Base-by-base conservation (phyloP, 2,113 vertebrate species). In the Neogobius melanostomus region DNA sequence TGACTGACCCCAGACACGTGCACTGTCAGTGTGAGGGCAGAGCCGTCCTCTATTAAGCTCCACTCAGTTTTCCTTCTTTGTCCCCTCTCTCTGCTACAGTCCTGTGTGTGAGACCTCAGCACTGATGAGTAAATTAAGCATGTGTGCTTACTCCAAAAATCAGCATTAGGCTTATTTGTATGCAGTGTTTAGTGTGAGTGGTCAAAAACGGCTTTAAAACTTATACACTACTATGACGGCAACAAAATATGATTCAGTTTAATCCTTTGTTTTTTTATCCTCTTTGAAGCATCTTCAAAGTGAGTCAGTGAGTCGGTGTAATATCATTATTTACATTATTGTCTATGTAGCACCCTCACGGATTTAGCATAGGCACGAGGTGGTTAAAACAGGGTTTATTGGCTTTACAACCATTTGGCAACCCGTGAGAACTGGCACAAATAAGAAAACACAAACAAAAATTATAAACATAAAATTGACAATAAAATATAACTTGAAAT, bases 41-140 rank as follows among this genome's bases (percentile, higher is more conserved):
- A 65, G 49, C 45, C 68, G 28, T 66, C 36, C 12, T 8, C 51
- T 61, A 59, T 43, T 65, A 42, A 72, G 60, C 45, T 36, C 44
- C 45, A 76, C 72, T 91, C 82, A 85, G 90, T 81, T 64, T 69
- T 75, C 87, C 89, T 93, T 93, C 87, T 90, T 93, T 93, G 90
- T 93, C 73, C 66, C 61, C 36, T 16, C 11, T 43, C 57, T 64
- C 56, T 71, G 62, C 66, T 53, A 64, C 78, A 51, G 71, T 63
- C 66, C 28, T 42, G 54, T 43, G 78, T 80, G 80, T 82, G 87
- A 66, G 49, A 59, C 48, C 63, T 69, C 69, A 3, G 8, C 15
- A 45, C 52, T 80, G 70, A 84, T 72, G 76, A 43, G 59, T 57
- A 15, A 80, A 80, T 57, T 17, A 65, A 71, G 63, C 5, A 60